These are phyloP conservation scores for Leucozona laternaria DNA, from an alignment of 2,888 invertebrate species.

Conservation along the genomic window DNA sequence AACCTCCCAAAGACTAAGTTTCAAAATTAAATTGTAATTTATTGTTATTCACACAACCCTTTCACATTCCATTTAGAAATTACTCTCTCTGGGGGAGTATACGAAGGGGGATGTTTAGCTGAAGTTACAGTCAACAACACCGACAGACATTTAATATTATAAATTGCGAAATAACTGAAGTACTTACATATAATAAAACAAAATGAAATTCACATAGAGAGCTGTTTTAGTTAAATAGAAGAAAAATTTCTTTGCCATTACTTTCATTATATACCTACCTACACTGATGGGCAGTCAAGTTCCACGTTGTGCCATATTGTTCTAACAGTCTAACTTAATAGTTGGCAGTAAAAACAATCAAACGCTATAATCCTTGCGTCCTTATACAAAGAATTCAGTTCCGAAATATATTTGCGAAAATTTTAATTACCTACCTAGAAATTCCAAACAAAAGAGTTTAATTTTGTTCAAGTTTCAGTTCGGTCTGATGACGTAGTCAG, in stretches of 20 bases:
- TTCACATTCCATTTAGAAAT: background rate
- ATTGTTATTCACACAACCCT: conserved; percentile 70
- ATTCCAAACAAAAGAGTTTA: conserved; percentile 26
- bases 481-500: background rate
- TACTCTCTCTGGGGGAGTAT: conserved; percentile 17
- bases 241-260: background rate
- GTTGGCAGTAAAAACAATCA: conserved; percentile 65
- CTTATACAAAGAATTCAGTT: conserved; percentile 18
- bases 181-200: conserved; percentile 57
- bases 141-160: conserved; percentile 61
- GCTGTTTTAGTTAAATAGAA: background rate
- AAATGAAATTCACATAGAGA: conserved; percentile 37
- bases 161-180: conserved; percentile 66
- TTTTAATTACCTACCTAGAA: conserved; percentile 43
- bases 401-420: conserved; percentile 45
- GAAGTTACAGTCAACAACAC: background rate
- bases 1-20: conserved; percentile 39
- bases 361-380: conserved; percentile 9
- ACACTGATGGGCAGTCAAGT: background rate
- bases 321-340: conserved; percentile 67
- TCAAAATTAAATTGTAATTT: conserved; percentile 75
- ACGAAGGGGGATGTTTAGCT: background rate
- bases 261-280: background rate
- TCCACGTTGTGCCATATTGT: conserved; percentile 55
- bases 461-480: background rate